Base-by-base conservation (phyloP, 2,888 invertebrate genomes). In the Tetrapedia diversipes region DNA sequence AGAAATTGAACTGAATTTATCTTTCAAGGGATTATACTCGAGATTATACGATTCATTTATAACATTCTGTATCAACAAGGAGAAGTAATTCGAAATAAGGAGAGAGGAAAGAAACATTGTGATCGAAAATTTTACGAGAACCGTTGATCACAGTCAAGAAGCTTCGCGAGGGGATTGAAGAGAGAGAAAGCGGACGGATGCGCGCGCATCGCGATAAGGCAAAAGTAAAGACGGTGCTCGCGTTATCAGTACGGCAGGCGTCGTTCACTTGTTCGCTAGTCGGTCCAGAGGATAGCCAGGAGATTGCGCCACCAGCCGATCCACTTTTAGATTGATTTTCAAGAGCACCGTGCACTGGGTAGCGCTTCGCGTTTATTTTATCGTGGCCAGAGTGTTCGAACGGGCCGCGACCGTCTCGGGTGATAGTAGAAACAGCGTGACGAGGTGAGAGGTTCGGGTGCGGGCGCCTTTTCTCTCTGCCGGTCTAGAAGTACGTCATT, bases 281-380 rank as follows among this genome's bases (percentile, higher is more conserved):
- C 80, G 84, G 81, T 82, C 81, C 83, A 66, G 53, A 49, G 65
- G 72, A 64, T 60, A 74, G 78, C 86, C 86, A 82, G 86, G 71
- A 88, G 90, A 89, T 90, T 82, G 89, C 90, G 89, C 88, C 87
- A 89, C 86, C 68, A 84, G 83, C 77, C 82, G 87, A 86, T 87
- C 89, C 85, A 87, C 88, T 88, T 88, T 89, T 89, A 90, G 90
- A 90, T 90, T 89, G 90, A 90, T 90, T 90, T 90, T 90, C 90
- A 90, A 90, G 89, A 90, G 88, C 88, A 90, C 84, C 84, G 85
- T 83, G 87, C 84, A 87, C 86, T 85, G 85, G 85, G 85, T 81
- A 86, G 85, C 82, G 86, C 85, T 86, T 82, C 83, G 85, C 87
- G 82, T 84, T 86, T 86, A 86, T 86, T 86, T 86, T 86, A 86